Base-by-base conservation (phyloP, 2,888 invertebrate genomes). In the Nasonia oneida region DNA sequence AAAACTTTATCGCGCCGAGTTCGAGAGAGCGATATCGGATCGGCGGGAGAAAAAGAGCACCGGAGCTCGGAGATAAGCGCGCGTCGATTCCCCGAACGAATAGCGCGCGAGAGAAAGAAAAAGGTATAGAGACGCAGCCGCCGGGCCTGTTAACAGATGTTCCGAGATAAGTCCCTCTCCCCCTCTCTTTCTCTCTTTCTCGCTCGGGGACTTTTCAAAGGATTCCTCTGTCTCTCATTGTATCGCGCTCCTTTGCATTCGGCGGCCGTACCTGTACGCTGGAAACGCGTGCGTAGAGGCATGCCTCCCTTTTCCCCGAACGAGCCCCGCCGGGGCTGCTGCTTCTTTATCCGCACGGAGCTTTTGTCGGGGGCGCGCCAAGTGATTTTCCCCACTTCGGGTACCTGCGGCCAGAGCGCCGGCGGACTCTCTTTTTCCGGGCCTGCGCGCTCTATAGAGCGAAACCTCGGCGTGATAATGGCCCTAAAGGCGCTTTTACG, bases 81-180 rank as follows among this genome's bases (percentile, higher is more conserved):
- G 71, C 71, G 57, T 61, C 57, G 70, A 33, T 70, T 33, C 71
- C 33, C 23, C 73, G 18, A 42, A 73, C 42, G 15, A n/a, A 61
- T 37, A 47, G 3, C 5, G 53, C 61, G 64, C 37, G 53, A 57
- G 15, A 78, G 23, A 80, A 57, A 80, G 67, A 29, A 47, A 50
- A 78, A 57, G 47, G 39, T 42, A 79, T 70, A 29, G 39, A 77
- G 37, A 78, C 15, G 23, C 39, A 39, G 61, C 42, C 37, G 18
- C 57, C 81, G 53, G 73, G 90, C 90, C 92, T 92, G 92, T 92
- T 92, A 92, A 93, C 92, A 93, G 92, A 92, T 93, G 92, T 93
- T 92, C 91, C 82, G 67, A 91, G 92, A 93, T 93, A 93, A 92
- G 92, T 91, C 89, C 87, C 81, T 71, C 80, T 75, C 39, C 37